Evolutionary conservation across 2,888 invertebrate species (phyloP), one percentile per base, ranked within the genome.

Genomic region (Tyria jacobaeae): DNA sequence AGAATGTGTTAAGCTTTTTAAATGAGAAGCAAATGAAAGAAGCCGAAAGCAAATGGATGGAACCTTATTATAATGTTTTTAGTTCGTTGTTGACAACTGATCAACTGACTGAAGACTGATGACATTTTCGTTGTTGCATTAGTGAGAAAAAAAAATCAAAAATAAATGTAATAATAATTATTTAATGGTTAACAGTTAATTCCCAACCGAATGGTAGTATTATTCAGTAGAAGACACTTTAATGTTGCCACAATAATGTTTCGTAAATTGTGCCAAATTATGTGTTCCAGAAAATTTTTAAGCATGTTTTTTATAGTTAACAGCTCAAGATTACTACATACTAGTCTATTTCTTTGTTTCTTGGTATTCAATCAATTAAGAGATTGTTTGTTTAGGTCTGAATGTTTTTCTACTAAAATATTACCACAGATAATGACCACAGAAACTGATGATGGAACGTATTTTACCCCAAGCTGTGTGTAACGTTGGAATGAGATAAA

Each of bases 201-300:
- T 7, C 17, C 27, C 9, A 53, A 25, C 2, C 37, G 1, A 31
- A 35, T 25, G 25, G 31, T 52, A 47, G 27, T n/a, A 37, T 37
- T 59, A 44, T 66, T 51, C 25, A 55, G 27, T 50, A 37, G 27
- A 44, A 62, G 49, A 27, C 44, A 57, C 66, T 66, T 63, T 31
- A 62, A 17, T 55, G 60, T 49, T 48, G 31, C 47, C 44, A 44
- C 66, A 68, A 57, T 60, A 62, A 68, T 59, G 66, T 76, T 76
- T 62, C 60, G 58, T 76, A 74, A 74, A 76, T 72, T 62, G 68
- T 60, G 44, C 47, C 17, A 51, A 62, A 58, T 70, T 57, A 55
- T 57, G 61, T 63, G 50, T 64, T 65, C 50, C 39, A 49, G 50
- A 49, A 53, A 27, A 21, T 27, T 59, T 24, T 21, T 34, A 37